A percentile compares a stretch with the other conserved stretches of the same genome.
These are phyloP conservation scores for Spisula solida DNA, from an alignment of 2,888 invertebrate species.

Conservation along the genomic window DNA sequence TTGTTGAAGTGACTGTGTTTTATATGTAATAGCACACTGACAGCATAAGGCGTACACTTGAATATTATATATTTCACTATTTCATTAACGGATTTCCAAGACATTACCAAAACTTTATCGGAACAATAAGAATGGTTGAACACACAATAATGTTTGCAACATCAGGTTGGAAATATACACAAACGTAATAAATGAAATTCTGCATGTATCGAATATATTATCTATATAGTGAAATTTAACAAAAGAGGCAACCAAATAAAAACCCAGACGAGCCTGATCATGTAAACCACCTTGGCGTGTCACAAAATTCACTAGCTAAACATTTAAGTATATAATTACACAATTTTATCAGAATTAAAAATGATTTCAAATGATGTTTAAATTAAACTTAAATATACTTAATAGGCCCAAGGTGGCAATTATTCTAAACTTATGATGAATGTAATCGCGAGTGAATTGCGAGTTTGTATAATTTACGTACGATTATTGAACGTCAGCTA, in stretches of 20 bases:
- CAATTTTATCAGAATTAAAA: not conserved
- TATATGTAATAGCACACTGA: no score
- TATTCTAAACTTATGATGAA: not conserved
- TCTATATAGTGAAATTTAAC: no score
- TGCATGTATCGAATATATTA: no score
- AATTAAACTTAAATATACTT: conserved; percentile 10
- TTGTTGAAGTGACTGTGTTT: no score
- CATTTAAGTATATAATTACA: not conserved
- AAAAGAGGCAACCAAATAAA: not conserved
- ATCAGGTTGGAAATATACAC: no score
- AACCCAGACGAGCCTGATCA: not conserved
- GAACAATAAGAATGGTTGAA: no score
- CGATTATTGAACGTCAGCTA: not conserved
- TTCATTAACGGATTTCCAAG: no score
- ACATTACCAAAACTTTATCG: no score
- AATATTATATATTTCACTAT: no score
- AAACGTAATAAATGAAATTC: no score
- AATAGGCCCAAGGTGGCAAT: not conserved
- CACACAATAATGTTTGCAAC: no score
- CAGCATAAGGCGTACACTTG: no score
- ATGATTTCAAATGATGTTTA: not conserved
- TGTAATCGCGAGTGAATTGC: not conserved
- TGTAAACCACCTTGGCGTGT: not conserved
- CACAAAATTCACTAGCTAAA: not conserved
- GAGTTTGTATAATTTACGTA: not conserved